Conservation (phyloP, 2,113 vertebrate genomes). For the Silurus glanis region DNA sequence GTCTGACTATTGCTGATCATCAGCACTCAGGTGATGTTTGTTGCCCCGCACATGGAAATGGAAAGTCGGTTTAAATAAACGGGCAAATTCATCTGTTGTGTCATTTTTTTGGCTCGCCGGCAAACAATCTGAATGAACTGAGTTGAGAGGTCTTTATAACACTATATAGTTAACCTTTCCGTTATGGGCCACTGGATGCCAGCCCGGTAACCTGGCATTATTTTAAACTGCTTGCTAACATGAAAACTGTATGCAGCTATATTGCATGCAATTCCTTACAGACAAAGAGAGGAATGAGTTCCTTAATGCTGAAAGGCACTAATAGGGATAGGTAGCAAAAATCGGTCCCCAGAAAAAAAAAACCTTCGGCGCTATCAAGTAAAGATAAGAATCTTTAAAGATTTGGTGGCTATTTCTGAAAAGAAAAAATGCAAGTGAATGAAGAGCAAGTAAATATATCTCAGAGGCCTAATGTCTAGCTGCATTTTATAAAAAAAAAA, state of each 20-base stretch:
- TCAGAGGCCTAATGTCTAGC: background rate
- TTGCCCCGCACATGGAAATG: slow-evolving; percentile 33
- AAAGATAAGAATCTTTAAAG: too few species aligned
- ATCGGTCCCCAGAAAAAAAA: too few species aligned
- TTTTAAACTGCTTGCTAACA: slow-evolving; percentile 11
- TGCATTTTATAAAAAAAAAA: too few species aligned
- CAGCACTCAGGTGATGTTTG: slow-evolving; percentile 26
- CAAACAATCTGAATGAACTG: background rate
- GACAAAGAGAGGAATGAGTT: too few species aligned
- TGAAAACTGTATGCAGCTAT: background rate
- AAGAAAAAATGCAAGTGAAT: background rate
- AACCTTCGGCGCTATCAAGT: too few species aligned
- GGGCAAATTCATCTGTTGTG: slow-evolving; percentile 36
- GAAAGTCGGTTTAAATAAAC: slow-evolving; percentile 51
- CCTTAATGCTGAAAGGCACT: too few species aligned
- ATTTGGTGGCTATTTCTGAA: too few species aligned
- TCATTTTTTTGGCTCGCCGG: slow-evolving; percentile 14
- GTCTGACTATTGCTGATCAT: slow-evolving; percentile 41
- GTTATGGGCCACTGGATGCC: slow-evolving; percentile 34
- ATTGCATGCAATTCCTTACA: background rate
- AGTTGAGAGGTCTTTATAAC: slow-evolving; percentile 40
- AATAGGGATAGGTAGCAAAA: too few species aligned
- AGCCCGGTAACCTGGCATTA: slow-evolving; percentile 31
- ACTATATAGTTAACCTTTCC: slow-evolving; percentile 26
- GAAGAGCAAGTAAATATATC: background rate